Percentiles rank a stretch among this genome's conserved stretches.
Conservation (phyloP, 2,113 vertebrate genomes). For the Perca schrenkii region DNA sequence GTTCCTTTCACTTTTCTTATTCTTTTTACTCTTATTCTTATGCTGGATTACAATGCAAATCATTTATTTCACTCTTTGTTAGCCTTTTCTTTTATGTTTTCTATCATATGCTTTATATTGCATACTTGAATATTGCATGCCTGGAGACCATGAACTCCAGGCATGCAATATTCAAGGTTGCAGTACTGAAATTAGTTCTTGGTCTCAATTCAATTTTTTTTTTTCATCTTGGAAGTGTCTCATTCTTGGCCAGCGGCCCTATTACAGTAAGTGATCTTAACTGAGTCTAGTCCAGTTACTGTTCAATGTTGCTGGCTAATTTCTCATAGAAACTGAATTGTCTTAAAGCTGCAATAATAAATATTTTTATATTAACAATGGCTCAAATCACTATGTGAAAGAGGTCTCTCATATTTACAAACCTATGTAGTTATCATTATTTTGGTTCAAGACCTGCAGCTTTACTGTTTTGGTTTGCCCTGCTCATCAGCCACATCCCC, state of each 20-base stretch:
- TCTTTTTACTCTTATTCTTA: neutral
- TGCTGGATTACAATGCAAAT: neutral
- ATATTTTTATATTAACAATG: neutral
- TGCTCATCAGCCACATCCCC: too few species aligned
- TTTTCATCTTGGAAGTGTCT: neutral
- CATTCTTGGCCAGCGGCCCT: neutral
- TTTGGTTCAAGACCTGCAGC: too few species aligned
- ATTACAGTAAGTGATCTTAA: neutral
- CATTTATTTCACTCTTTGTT: neutral
- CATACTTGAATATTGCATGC: too few species aligned
- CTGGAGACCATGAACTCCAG: constrained; percentile 3
- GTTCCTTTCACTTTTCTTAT: neutral
- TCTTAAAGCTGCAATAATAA: neutral
- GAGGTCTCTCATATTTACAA: neutral
- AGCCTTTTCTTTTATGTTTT: neutral
- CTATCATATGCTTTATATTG: neutral
- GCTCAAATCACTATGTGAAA: too few species aligned
- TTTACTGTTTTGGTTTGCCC: too few species aligned
- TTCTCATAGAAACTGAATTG: neutral
- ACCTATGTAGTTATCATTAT: too few species aligned
- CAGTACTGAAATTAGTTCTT: neutral
- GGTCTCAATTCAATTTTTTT: neutral
- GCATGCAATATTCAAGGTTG: neutral
- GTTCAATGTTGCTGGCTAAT: neutral
- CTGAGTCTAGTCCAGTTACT: neutral